Base-by-base conservation (phyloP, 2,888 invertebrate genomes). In the Rhagonycha fulva region DNA sequence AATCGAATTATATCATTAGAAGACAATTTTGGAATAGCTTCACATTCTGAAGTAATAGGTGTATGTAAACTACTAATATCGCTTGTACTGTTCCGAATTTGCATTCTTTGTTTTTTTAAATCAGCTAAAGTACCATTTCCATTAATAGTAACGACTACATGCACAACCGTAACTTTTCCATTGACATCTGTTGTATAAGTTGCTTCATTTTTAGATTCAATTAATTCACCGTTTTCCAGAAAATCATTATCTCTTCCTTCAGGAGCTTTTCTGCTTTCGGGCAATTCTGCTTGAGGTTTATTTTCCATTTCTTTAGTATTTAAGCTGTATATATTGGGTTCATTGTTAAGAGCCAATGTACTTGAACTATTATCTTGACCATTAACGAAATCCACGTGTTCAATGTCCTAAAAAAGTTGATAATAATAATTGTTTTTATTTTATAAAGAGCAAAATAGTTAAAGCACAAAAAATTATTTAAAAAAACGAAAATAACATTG, bases 101-200 rank as follows among this genome's bases (percentile, higher is more conserved):
- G 95, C 79, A 96, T 93, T 80, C 98, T 91, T 86, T 97, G 96
- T 87, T 97, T 97, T 89, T 98, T 98, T 87, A 98, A 90, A 88
- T 98, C 97, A 72, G 97, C 94, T 83, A 98, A 91, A 70, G 97
- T 97, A 87, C 92, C 92, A 81, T 87, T 88, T 83, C 93, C 93
- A 87, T 93, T 94, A 86, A 95, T 96, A 89, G 95, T 93, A 88
- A 95, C 95, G 76, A 92, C 92, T 77, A 92, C 92, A 80, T 88
- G 88, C 70, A 88, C 88, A 30, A 88, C 88, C 11, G 88, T 88
- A 74, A 87, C 87, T 83, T 86, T 84, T 78, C 83, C 82, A 75
- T 95, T 95, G 89, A 94, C 91, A 88, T 93, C 93, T 82, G 93
- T 92, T 82, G 92, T 91, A 89, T 93, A 92, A 66, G 85, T 86